Base-by-base conservation (phyloP, 1,140 invertebrate genomes). In the Varroa destructor region DNA sequence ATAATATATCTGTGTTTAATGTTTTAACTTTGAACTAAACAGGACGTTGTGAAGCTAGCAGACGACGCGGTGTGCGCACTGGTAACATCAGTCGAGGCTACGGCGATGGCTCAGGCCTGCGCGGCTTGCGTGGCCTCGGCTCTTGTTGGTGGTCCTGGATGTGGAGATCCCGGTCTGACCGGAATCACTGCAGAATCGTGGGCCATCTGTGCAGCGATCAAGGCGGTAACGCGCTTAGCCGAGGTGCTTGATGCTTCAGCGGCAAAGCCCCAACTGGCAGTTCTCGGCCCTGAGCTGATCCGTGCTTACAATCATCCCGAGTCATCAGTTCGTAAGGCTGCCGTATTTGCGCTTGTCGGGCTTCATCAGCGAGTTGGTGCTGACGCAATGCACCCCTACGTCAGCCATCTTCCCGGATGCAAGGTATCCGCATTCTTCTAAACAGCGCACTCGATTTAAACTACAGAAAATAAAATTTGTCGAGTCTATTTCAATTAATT, bases 281-380 rank as follows among this genome's bases (percentile, higher is more conserved):
- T 67, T 10, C 61, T 67, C 10, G 61, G 61, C 8, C 61, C 61
- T 12, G 37, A 43, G 40, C 61, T 67, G n/a, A 67, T 67, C 36
- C 56, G 56, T 36, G 88, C 90, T 4, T 94, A 93, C 77, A 91
- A 95, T 78, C 86, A 89, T 78, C 80, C 84, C 36, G 89, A 94
- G 78, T 93, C 89, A 73, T 86, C 89, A 72, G 91, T 96, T 42
- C 84, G 93, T 14, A 96, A 97, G 79, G 90, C 90, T 73, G 88
- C 91, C 6, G 91, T 96, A 0, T 95, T 97, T 80, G 93, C 91
- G 78, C 91, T 97, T 86, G 93, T 97, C 1, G 89, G 90, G 46
- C 85, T 95, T 72, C 89, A 95, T 75, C 84, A 87, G 75, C 85
- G 86, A 14, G 86, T 94, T 2, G 93, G 92, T 1, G 89, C 94